Evolutionary conservation across 2,113 vertebrate species (phyloP), one percentile per base, ranked within the genome.

Genomic region (Smithornis capensis): DNA sequence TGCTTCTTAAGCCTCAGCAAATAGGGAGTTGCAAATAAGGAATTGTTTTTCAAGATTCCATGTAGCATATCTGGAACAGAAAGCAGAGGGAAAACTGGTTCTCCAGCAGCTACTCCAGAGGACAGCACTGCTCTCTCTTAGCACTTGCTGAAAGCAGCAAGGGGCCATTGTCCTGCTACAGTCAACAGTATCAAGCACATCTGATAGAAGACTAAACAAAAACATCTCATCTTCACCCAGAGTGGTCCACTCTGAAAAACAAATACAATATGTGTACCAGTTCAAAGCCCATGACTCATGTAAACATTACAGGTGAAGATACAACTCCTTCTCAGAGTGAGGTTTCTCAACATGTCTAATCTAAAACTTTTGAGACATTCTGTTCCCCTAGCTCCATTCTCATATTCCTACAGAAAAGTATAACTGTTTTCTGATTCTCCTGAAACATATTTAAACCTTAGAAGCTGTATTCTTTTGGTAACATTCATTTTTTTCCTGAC

Each of bases 171-270:
- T 50, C 7, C 55, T 37, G 64, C 29, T 74, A 74, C 23, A 67
- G 31, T 27, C 50, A 80, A 74, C 6, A n/a, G 47, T 50, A 75
- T 29, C n/a, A 80, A 84, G 33, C 0, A 0, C 4, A 33, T 13
- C 33, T 68, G 29, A 75, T 19, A 64, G 4, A 94, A 87, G 28
- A 78, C n/a, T 35, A 24, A n/a, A n/a, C 28, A 93, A 69, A 92
- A 90, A 1, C 12, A 81, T 27, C n/a, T 78, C 25, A 37, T 73
- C 49, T 65, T 89, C n/a, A 78, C 14, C 27, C 4, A 4, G 7
- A 38, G 12, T 12, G 8, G 40, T 71, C 29, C 47, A 50, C 4
- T 7, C 5, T 44, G 50, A n/a, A 84, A 59, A 81, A 75, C 7
- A 86, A 82, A 44, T 56, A 21, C 35, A 79, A 17, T 7, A 8